Percentiles rank a stretch among this genome's conserved stretches.
These are phyloP conservation scores for Sinella curviseta DNA, from an alignment of 1,140 invertebrate genomes.

Conservation along the genomic window DNA sequence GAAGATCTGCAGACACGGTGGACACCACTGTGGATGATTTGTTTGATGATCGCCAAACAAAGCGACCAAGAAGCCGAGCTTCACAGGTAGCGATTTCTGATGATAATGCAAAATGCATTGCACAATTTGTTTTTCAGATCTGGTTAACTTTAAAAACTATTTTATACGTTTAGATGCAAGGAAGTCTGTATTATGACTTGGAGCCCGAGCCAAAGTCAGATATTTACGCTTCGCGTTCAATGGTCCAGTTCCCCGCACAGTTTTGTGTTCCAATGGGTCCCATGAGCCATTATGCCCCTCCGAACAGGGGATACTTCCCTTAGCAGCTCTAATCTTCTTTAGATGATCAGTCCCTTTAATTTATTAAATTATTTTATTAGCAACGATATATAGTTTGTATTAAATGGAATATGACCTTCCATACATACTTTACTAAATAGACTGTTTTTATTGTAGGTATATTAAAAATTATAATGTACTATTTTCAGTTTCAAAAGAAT, in stretches of 20 bases:
- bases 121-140: neutral
- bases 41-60: constrained; percentile 44
- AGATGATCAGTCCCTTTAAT: neutral
- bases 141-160: neutral
- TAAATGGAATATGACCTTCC: too few relatives aligned
- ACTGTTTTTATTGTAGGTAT: neutral
- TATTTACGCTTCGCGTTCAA: constrained; percentile 25
- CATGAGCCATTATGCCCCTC: constrained; percentile 19
- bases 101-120: too few relatives aligned
- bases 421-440: neutral
- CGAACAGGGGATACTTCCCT: constrained; percentile 9
- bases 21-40: constrained; percentile 48
- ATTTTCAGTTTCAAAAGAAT: neutral
- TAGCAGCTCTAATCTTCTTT: neutral
- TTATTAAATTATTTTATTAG: neutral
- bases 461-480: neutral
- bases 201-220: constrained; percentile 14
- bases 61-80: constrained; percentile 46
- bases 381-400: neutral
- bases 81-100: constrained; percentile 44
- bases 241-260: constrained; percentile 29
- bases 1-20: constrained; percentile 46
- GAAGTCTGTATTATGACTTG: constrained; percentile 23
- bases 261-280: constrained; percentile 28
- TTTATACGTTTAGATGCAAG: neutral